These are phyloP conservation scores for Leptocoma aspasia DNA, from an alignment of 2,113 vertebrate species.

Conservation along the genomic window DNA sequence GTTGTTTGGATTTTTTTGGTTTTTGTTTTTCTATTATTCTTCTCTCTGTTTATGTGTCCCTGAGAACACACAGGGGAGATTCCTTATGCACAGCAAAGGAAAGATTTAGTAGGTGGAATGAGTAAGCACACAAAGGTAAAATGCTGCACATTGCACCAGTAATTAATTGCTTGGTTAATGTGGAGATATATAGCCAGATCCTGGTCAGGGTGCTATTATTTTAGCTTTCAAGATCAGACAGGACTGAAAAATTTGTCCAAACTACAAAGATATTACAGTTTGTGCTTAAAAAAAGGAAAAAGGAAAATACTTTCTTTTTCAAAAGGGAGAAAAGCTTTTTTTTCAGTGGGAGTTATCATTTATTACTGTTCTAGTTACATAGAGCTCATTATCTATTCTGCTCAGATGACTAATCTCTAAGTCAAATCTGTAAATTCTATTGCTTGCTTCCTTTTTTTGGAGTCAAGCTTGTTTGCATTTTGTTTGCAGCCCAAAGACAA, in stretches of 20 bases:
- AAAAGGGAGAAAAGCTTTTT: neutral
- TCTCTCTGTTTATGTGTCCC: neutral
- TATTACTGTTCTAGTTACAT: neutral
- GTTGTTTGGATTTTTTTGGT: neutral
- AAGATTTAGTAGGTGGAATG: neutral
- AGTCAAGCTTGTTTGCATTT: neutral
- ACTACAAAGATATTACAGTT: neutral
- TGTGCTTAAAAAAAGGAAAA: neutral
- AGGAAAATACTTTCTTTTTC: neutral
- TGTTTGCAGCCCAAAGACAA: neutral
- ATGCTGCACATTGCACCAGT: neutral
- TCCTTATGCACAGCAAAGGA: neutral
- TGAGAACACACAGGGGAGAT: neutral
- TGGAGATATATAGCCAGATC: neutral
- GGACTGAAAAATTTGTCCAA: neutral
- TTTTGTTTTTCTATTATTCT: neutral
- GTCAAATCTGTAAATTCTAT: neutral
- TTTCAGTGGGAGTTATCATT: neutral
- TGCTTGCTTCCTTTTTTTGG: neutral
- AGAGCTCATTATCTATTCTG: neutral
- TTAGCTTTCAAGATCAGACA: neutral
- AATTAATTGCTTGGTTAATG: neutral
- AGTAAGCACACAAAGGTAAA: constrained; percentile 1
- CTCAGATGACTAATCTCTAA: neutral
- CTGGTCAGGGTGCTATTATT: neutral